Conservation (phyloP, 2,113 vertebrate species). For the Nestor notabilis region DNA sequence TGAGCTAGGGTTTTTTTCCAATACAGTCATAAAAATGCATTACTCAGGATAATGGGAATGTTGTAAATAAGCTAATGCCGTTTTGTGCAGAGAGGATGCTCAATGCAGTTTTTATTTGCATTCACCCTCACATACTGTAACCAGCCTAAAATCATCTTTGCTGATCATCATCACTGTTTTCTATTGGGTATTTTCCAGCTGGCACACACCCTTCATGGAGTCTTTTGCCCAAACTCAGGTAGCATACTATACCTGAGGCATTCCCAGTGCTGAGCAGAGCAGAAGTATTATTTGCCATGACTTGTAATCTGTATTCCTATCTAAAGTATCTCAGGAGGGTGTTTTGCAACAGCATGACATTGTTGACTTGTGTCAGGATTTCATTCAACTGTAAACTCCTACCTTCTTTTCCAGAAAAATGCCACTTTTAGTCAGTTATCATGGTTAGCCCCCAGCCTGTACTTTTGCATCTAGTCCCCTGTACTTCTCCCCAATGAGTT, state of each 20-base stretch:
- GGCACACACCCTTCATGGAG: neutral
- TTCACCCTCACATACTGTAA: neutral
- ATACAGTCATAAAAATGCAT: neutral
- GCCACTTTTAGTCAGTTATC: neutral
- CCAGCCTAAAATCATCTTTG: neutral
- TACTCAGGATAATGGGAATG: neutral
- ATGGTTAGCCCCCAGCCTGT: neutral
- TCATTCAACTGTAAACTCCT: neutral
- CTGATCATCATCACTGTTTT: neutral
- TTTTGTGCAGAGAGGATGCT: neutral
- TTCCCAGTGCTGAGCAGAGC: neutral
- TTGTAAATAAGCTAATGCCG: neutral
- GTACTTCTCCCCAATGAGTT: neutral
- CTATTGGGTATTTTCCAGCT: neutral
- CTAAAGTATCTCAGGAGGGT: neutral
- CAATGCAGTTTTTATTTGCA: neutral
- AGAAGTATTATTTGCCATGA: neutral
- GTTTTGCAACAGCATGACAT: neutral
- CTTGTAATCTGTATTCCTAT: neutral
- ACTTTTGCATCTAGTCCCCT: neutral
- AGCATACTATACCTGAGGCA: neutral
- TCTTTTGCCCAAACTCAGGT: neutral
- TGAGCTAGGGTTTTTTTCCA: neutral
- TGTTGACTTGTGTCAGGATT: neutral
- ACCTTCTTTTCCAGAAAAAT: neutral